These are phyloP conservation scores for Leptosomus discolor DNA, from an alignment of 2,113 vertebrate species.

Conservation along the genomic window DNA sequence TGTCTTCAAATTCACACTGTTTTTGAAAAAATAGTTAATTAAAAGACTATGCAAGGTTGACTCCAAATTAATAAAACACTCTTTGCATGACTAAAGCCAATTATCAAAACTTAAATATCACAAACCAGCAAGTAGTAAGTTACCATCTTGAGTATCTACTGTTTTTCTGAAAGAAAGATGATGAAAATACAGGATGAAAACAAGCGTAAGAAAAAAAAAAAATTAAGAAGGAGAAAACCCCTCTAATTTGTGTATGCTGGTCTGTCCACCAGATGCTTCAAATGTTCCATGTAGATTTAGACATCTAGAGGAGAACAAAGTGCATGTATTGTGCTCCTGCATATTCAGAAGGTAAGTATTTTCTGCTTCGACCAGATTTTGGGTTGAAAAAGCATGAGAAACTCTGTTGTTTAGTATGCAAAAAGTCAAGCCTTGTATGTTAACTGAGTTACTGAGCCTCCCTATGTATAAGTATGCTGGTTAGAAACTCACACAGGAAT, in stretches of 20 bases:
- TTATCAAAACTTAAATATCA: neutral
- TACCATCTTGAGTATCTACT: neutral
- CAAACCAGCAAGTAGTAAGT: neutral
- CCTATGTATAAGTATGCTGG: neutral
- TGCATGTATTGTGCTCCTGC: neutral
- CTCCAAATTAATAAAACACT: neutral
- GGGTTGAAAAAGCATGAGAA: neutral
- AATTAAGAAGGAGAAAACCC: neutral
- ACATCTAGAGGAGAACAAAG: neutral
- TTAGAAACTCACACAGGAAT: neutral
- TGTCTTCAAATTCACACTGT: neutral
- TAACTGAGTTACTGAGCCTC: neutral
- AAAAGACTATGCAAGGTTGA: neutral
- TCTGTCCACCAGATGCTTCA: neutral
- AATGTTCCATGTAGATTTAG: neutral
- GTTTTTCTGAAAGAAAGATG: neutral
- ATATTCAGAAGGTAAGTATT: neutral
- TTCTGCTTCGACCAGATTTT: neutral
- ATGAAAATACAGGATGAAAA: neutral
- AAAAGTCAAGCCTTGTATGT: neutral
- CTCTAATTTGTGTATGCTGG: neutral
- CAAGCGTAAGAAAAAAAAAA: neutral
- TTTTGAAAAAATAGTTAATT: neutral
- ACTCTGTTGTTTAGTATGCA: neutral
- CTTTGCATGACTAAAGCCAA: neutral